Evolutionary conservation across 1,140 invertebrate genomes (phyloP), one percentile per base, ranked within the genome.

Genomic region (Marisa cornuarietis): DNA sequence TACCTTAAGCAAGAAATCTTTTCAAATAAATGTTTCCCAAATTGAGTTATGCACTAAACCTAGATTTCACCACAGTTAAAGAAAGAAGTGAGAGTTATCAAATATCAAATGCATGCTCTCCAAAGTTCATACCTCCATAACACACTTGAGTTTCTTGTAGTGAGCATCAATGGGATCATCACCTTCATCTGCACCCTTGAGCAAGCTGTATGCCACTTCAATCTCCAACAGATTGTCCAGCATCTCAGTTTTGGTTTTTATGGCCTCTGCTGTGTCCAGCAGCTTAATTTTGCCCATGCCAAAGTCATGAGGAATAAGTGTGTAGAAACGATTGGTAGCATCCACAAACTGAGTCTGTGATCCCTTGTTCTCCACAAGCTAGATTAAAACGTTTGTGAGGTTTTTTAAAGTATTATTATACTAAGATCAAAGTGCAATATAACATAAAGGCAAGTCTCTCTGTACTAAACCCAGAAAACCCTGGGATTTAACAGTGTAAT

Each of bases 231-330:
- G 90, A 80, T 95, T 96, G 83, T 98, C 96, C 66, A 99, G 89
- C 96, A 99, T 98, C 83, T 96, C 95, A 20, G 95, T 93, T 92
- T 99, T 98, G 72, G 93, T 94, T 91, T 95, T 95, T 31, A 99
- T 95, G 62, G 95, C 90, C 79, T 96, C 95, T 65, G 92, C 86
- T 54, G 94, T 94, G 83, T 96, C 93, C 22, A 99, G 92, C 31
- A 98, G 87, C 22, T 95, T 96, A 9, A 96, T 95, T 82, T 94
- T 95, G 49, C 95, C 92, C 52, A 96, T 91, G 0, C 97, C 97
- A 91, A 99, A 99, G 88, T 95, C 95, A 90, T 99, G 98, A 9
- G 98, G 98, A 81, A 99, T 96, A 8, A 97, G 90, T 20, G 97
- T 98, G 88, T 97, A 99, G 91, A 98, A 99, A 87, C 94, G 93